Evolutionary conservation across 2,797 vertebrate genomes (phyloP).

Genomic region (Fundulus diaphanus): DNA sequence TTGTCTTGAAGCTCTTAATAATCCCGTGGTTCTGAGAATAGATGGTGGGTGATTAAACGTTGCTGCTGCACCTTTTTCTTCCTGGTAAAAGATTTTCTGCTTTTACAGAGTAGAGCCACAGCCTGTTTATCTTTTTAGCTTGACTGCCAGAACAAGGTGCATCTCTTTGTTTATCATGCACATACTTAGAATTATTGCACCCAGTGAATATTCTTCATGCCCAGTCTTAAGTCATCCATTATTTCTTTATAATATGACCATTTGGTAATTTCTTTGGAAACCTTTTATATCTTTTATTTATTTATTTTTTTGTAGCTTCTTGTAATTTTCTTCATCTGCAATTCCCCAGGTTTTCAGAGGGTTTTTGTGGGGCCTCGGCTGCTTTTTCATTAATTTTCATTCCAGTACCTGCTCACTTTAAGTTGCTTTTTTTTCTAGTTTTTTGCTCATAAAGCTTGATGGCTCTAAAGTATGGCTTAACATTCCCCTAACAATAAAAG

Average conservation of each 20-base stretch:
- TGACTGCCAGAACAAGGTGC: not conserved
- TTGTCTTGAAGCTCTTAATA: constrained; percentile 42
- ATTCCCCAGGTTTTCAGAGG: not conserved
- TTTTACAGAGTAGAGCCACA: constrained; percentile 21
- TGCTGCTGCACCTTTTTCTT: constrained; percentile 38
- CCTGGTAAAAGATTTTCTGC: constrained; percentile 24
- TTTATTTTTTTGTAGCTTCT: too few relatives aligned
- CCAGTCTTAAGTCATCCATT: not conserved
- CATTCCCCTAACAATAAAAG: not conserved
- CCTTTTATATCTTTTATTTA: not conserved
- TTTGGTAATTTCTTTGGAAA: not conserved
- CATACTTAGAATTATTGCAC: constrained; percentile 22
- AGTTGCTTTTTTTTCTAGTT: not conserved
- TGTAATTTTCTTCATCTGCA: not conserved
- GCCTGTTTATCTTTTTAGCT: constrained; percentile 38
- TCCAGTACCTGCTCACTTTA: not conserved
- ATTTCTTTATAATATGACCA: not conserved
- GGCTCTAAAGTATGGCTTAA: too few relatives aligned
- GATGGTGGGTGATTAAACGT: constrained; percentile 42
- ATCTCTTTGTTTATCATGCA: not conserved
- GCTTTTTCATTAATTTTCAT: not conserved
- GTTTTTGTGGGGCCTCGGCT: not conserved
- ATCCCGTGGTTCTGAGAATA: constrained; percentile 34
- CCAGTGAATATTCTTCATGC: constrained; percentile 8
- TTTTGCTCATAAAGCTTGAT: too few relatives aligned